Evolutionary conservation across 2,888 invertebrate species (phyloP), one percentile per base, ranked within the genome.

Genomic region (Idaea biselata): DNA sequence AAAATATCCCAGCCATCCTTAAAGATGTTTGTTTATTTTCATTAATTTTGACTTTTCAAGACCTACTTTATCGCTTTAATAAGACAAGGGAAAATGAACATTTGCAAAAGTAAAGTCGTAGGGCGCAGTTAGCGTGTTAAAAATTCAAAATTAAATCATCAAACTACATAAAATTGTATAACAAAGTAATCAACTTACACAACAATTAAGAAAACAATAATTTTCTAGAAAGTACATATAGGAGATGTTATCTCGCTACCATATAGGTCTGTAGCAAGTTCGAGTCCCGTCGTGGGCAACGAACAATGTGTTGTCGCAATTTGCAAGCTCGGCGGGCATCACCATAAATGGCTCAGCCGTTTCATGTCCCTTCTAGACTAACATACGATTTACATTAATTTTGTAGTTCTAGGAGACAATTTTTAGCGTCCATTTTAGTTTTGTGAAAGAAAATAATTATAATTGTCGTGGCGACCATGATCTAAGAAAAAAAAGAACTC

Each of bases 241-340:
- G 44, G 59, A 58, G 55, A 68, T 68, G 63, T 31, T 18, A 56
- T 18, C 56, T 59, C 68, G 70, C 73, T 44, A 44, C 78, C 73
- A 72, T 73, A 75, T 72, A 67, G 69, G 69, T 69, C 69, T 64
- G 64, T 63, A 56, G 63, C 67, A 64, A 67, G 73, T 77, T 78
- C 77, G 71, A 76, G 79, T 74, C 76, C 68, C 70, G 79, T 18
- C 64, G 77, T 80, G 78, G 78, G 77, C 74, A 77, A 78, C 70
- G 81, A 85, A 91, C 91, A 91, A 91, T 90, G 86, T 80, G 79
- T 80, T 91, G 91, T 91, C 68, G 85, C 89, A 91, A 91, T 91
- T 91, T 91, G 91, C 91, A 89, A 88, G 77, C 83, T 72, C 80
- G 81, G 84, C 88, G 87, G 79, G 84, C 76, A 67, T 73, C 72